A percentile compares a stretch with the other conserved stretches of the same genome.
phyloP scores from a whole-genome alignment of 2,888 invertebrate species.

The Lepidocyrtoides sp. region DNA sequence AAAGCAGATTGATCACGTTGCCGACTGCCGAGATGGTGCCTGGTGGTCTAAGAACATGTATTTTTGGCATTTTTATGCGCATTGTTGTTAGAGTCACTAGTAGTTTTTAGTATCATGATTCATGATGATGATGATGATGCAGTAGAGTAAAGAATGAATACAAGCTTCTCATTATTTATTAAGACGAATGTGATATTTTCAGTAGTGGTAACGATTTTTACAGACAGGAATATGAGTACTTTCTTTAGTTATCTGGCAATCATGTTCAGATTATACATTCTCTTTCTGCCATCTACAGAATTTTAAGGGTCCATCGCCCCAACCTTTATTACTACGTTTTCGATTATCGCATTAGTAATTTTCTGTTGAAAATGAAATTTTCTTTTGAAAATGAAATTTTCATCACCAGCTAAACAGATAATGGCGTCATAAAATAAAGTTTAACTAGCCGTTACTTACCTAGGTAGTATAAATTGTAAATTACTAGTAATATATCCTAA shows the following conservation, averaged over 20 bases:
- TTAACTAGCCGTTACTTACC: too few relatives aligned
- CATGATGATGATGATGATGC: neutral
- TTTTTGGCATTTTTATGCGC: neutral
- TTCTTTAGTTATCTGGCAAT: slow-evolving; percentile 46
- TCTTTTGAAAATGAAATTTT: too few relatives aligned
- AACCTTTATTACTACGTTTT: too few relatives aligned
- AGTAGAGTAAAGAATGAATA: neutral
- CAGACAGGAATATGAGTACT: slow-evolving; percentile 45
- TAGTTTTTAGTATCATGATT: neutral
- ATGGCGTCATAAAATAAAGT: too few relatives aligned
- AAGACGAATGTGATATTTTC: slow-evolving; percentile 53
- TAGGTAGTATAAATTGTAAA: too few relatives aligned
- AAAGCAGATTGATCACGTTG: slow-evolving; percentile 68
- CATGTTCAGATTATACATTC: neutral
- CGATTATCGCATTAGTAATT: too few relatives aligned
- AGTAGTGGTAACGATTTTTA: slow-evolving; percentile 24
- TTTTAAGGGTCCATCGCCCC: neutral
- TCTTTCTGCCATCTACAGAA: too few relatives aligned
- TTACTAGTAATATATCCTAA: too few relatives aligned
- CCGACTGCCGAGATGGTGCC: slow-evolving; percentile 31
- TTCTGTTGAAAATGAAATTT: too few relatives aligned
- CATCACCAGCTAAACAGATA: too few relatives aligned
- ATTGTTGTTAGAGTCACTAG: neutral
- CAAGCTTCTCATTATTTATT: slow-evolving; percentile 62
- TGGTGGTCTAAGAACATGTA: neutral